Percentiles rank a stretch among this genome's conserved stretches.
Evolutionary conservation across 2,113 vertebrate species (phyloP).

Genomic region (Callipepla californica): DNA sequence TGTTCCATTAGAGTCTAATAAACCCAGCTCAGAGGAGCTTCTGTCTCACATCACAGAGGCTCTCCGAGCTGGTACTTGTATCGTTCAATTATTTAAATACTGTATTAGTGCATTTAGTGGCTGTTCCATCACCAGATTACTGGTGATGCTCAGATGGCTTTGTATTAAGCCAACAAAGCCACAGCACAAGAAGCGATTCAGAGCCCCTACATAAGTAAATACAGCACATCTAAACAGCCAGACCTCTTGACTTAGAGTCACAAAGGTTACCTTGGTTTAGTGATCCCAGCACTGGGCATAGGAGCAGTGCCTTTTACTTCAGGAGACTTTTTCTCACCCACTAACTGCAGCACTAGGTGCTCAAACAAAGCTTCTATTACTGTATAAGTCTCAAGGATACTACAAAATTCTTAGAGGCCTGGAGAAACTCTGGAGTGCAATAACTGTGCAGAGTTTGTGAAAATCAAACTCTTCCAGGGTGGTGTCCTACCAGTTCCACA

Average conservation of each 20-base stretch:
- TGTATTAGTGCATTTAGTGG: neutral
- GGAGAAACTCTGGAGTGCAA: neutral
- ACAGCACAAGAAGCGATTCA: neutral
- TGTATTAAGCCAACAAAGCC: neutral
- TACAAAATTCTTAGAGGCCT: neutral
- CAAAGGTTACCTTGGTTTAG: neutral
- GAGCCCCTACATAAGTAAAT: fast-evolving
- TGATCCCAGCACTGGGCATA: neutral
- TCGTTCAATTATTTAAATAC: neutral
- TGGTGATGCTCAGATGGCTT: neutral
- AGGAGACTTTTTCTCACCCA: neutral
- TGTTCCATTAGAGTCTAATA: slow-evolving; percentile 20
- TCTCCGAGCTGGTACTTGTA: neutral
- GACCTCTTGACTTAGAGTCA: neutral
- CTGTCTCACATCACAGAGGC: neutral
- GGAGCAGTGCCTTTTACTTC: neutral
- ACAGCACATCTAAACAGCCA: neutral
- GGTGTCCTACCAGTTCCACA: neutral
- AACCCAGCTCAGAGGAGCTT: neutral
- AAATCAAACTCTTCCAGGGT: too few species aligned
- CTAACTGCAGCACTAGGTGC: neutral
- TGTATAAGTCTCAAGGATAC: fast-evolving
- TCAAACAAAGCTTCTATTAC: neutral
- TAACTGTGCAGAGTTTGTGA: neutral
- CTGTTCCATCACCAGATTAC: neutral